Evolutionary conservation across 2,888 invertebrate species (phyloP).

Genomic region (Drosophila helvetica): DNA sequence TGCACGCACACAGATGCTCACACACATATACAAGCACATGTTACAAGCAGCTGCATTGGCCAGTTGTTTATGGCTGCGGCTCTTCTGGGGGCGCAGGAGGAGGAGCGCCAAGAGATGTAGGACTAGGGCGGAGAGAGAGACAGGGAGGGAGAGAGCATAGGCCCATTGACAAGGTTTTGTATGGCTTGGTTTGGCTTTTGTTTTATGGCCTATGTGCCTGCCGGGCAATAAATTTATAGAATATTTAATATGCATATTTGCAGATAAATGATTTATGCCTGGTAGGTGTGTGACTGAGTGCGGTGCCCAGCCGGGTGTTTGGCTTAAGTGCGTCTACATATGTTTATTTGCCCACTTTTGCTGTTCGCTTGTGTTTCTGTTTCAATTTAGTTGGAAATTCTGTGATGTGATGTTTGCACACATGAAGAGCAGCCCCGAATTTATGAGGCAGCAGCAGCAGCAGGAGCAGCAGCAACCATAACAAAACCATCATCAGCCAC

Average conservation of each 20-base stretch:
- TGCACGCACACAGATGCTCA: conserved; percentile 7
- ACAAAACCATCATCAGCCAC: conserved; percentile 29
- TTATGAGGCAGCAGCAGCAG: conserved; percentile 39
- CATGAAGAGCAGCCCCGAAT: conserved; percentile 21
- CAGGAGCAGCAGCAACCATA: conserved; percentile 7
- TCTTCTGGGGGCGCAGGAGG: background rate
- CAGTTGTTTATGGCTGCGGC: conserved; percentile 49
- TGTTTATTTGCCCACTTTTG: conserved; percentile 32
- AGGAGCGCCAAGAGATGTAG: background rate
- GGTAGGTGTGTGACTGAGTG: conserved; percentile 30
- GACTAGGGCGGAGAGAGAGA: background rate
- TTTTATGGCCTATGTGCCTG: conserved; percentile 53
- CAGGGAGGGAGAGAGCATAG: conserved; percentile 10
- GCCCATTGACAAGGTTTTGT: conserved; percentile 44
- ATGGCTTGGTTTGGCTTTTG: conserved; percentile 49
- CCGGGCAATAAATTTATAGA: conserved; percentile 70
- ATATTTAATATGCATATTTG: conserved; percentile 74
- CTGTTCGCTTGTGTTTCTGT: conserved; percentile 22
- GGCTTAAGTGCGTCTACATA: conserved; percentile 43
- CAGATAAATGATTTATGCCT: conserved; percentile 66
- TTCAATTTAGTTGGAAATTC: conserved; percentile 39
- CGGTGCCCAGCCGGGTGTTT: background rate
- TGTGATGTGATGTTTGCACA: conserved; percentile 30
- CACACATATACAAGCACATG: conserved; percentile 29
- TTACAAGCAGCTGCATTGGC: conserved; percentile 45